Conservation (phyloP, 2,113 vertebrate genomes). For the Eira barbara region DNA sequence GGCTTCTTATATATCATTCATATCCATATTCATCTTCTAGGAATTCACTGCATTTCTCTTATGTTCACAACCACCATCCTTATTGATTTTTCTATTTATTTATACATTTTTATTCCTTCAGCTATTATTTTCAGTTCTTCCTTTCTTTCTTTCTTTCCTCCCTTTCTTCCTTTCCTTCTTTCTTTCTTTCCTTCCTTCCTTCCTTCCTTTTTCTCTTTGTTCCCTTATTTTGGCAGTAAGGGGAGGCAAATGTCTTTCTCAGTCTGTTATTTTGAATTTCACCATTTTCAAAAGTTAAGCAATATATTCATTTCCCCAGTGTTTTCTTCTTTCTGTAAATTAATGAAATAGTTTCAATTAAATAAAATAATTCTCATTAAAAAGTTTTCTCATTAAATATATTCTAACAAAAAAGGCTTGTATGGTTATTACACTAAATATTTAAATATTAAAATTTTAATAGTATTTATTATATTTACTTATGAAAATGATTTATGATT, state of each 20-base stretch:
- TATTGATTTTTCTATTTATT: neutral
- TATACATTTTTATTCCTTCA: neutral
- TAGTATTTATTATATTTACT: neutral
- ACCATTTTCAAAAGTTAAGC: neutral
- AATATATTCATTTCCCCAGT: neutral
- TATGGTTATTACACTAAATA: neutral
- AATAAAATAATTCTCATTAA: neutral
- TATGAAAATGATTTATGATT: neutral
- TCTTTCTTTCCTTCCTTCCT: fast-evolving
- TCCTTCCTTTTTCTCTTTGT: fast-evolving
- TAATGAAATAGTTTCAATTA: neutral
- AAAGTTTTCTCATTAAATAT: neutral
- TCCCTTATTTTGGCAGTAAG: neutral
- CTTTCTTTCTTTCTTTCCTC: neutral
- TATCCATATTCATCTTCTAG: neutral
- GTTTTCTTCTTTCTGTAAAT: neutral
- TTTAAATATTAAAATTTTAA: neutral
- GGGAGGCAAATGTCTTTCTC: neutral
- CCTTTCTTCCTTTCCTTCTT: fast-evolving
- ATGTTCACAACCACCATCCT: neutral
- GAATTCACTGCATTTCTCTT: neutral
- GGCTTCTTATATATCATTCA: neutral
- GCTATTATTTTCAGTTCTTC: neutral
- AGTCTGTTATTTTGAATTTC: neutral
- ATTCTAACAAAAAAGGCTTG: neutral